Conservation (phyloP, 2,113 vertebrate species). For the Entelurus aequoreus region DNA sequence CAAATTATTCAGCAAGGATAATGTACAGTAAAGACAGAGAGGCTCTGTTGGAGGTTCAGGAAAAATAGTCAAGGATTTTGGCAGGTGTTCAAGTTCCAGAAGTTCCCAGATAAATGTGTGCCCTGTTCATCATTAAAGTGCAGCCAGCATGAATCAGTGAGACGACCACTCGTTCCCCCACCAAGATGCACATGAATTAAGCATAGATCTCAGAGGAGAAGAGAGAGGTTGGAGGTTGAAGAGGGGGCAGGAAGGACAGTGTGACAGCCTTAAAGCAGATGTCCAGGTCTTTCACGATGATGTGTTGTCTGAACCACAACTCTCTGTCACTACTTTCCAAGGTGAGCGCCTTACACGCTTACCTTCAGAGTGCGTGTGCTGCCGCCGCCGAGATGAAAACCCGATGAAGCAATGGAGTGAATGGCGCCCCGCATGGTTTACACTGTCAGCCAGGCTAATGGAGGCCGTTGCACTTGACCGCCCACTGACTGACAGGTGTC, state of each 20-base stretch:
- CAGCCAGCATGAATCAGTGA: conserved; percentile 32
- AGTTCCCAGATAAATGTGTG: conserved; percentile 33
- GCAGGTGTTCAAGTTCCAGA: conserved; percentile 20
- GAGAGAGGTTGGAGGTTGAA: background rate
- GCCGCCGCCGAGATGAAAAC: conserved; percentile 24
- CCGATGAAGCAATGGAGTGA: conserved; percentile 36
- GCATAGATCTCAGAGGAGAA: conserved; percentile 21
- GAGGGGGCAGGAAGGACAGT: background rate
- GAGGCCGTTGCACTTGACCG: conserved; percentile 51
- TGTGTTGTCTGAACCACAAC: background rate
- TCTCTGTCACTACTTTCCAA: conserved; percentile 25
- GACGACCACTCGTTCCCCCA: conserved; percentile 18
- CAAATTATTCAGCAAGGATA: no score
- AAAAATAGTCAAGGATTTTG: conserved; percentile 11
- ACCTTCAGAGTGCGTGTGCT: conserved; percentile 1
- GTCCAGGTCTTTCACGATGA: conserved; percentile 27
- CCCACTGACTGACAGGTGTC: conserved; percentile 65
- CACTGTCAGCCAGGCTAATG: conserved; percentile 64
- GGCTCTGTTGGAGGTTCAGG: background rate
- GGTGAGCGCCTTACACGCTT: conserved; percentile 22
- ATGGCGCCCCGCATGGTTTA: conserved; percentile 34
- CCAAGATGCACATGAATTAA: conserved; percentile 44
- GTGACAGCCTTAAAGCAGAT: conserved; percentile 20
- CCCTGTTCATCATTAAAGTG: conserved; percentile 43
- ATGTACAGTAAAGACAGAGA: background rate